Conservation (phyloP, 2,888 invertebrate species). For the Labia minor region DNA sequence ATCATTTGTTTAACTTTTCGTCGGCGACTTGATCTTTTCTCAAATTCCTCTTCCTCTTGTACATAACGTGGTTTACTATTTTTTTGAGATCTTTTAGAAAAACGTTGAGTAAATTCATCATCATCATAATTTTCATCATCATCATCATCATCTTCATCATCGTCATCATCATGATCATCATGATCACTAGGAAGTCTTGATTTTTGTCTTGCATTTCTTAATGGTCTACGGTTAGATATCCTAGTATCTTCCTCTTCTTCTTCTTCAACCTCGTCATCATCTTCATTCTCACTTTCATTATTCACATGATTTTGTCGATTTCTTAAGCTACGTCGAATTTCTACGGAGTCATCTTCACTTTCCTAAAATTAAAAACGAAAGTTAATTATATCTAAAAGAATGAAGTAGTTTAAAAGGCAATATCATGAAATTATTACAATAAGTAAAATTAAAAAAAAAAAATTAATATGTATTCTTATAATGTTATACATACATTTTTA, state of each 20-base stretch:
- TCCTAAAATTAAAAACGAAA: conserved; percentile 27
- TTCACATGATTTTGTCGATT: conserved; percentile 21
- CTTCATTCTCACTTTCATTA: conserved; percentile 22
- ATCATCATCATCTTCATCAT: conserved; percentile 37
- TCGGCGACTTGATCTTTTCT: neutral
- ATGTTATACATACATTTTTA: too few relatives aligned
- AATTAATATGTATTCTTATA: too few relatives aligned
- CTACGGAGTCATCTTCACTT: conserved; percentile 29
- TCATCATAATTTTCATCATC: conserved; percentile 30
- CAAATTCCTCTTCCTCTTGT: neutral
- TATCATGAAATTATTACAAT: too few relatives aligned
- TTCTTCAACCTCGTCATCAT: conserved; percentile 30
- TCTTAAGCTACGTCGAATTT: conserved; percentile 19
- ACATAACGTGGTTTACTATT: neutral
- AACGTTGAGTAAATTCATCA: neutral
- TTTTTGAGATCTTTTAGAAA: neutral
- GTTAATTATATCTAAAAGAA: conserved; percentile 20
- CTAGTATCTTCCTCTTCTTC: conserved; percentile 31
- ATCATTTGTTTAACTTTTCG: neutral
- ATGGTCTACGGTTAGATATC: conserved; percentile 18
- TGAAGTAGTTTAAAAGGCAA: too few relatives aligned
- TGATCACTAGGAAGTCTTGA: conserved; percentile 25
- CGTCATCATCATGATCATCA: conserved; percentile 30
- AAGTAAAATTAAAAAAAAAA: too few relatives aligned
- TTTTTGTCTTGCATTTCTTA: conserved; percentile 17